Evolutionary conservation across 2,888 invertebrate species (phyloP).

Genomic region (Xylota sylvarum): DNA sequence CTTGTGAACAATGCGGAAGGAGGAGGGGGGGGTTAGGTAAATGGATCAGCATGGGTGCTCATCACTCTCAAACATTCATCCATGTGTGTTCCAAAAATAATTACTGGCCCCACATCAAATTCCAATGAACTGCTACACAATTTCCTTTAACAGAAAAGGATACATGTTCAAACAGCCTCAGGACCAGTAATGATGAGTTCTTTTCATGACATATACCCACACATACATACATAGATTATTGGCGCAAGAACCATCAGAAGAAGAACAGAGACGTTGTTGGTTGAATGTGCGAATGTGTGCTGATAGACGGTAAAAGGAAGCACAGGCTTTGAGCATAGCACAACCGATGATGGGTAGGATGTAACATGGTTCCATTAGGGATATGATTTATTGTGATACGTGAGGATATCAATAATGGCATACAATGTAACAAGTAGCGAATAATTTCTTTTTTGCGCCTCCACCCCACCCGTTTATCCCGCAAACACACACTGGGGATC

Average conservation of each 20-base stretch:
- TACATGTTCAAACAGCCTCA: slow-evolving; percentile 67
- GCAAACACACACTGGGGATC: slow-evolving; percentile 2
- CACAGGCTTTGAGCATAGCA: slow-evolving; percentile 16
- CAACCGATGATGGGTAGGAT: slow-evolving; percentile 7
- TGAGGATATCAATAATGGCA: slow-evolving; percentile 58
- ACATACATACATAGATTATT: background rate
- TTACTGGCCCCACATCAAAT: slow-evolving; percentile 65
- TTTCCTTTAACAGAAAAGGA: slow-evolving; percentile 46
- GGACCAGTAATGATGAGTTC: slow-evolving; percentile 67
- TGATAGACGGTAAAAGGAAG: slow-evolving; percentile 21
- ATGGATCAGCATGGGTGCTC: slow-evolving; percentile 45
- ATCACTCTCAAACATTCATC: slow-evolving; percentile 10
- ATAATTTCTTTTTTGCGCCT: slow-evolving; percentile 24
- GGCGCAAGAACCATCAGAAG: background rate
- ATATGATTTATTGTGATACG: slow-evolving; percentile 68
- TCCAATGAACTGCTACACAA: slow-evolving; percentile 54
- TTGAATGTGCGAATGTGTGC: background rate
- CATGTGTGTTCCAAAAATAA: slow-evolving; percentile 60
- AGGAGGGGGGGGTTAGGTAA: too few relatives aligned
- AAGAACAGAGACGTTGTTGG: too few relatives aligned
- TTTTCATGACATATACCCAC: slow-evolving; percentile 46
- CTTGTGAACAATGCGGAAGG: too few relatives aligned
- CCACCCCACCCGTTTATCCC: background rate
- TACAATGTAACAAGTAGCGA: slow-evolving; percentile 62
- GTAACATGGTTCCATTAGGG: slow-evolving; percentile 49